Percentiles rank a stretch among this genome's conserved stretches.
Evolutionary conservation across 1,140 invertebrate species (phyloP).

Genomic region (Acromyrmex heyeri): DNA sequence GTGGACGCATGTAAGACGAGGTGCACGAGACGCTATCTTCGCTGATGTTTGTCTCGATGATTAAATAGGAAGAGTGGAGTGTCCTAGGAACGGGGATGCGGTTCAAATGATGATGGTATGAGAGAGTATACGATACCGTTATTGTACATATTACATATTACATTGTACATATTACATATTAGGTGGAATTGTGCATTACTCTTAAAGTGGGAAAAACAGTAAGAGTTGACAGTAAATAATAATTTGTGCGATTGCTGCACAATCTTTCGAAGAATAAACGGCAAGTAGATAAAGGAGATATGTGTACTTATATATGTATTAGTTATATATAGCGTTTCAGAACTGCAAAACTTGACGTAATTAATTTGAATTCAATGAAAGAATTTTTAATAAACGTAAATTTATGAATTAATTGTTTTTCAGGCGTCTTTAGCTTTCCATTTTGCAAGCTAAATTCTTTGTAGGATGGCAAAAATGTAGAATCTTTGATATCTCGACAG

Average conservation of each 20-base stretch:
- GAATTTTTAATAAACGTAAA: neutral
- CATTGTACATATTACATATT: neutral
- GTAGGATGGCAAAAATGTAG: neutral
- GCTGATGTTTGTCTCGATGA: neutral
- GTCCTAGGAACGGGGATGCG: neutral
- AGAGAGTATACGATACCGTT: neutral
- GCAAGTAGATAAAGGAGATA: neutral
- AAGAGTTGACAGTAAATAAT: neutral
- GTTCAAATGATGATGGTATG: neutral
- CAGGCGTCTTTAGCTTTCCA: neutral
- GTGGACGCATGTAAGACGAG: neutral
- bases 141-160: conserved; percentile 16
- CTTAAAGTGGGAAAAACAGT: no score
- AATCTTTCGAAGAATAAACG: neutral
- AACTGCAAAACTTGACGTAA: neutral
- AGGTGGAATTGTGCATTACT: neutral
- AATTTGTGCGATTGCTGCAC: neutral
- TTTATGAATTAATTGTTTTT: neutral
- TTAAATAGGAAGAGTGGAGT: conserved; percentile 9
- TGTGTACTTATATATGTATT: neutral
- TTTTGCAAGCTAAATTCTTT: neutral
- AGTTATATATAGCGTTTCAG: neutral
- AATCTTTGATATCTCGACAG: neutral
- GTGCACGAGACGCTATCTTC: neutral
- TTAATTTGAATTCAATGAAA: neutral